Evolutionary conservation across 1,140 invertebrate species (phyloP).

Genomic region (Musca vetustissima): DNA sequence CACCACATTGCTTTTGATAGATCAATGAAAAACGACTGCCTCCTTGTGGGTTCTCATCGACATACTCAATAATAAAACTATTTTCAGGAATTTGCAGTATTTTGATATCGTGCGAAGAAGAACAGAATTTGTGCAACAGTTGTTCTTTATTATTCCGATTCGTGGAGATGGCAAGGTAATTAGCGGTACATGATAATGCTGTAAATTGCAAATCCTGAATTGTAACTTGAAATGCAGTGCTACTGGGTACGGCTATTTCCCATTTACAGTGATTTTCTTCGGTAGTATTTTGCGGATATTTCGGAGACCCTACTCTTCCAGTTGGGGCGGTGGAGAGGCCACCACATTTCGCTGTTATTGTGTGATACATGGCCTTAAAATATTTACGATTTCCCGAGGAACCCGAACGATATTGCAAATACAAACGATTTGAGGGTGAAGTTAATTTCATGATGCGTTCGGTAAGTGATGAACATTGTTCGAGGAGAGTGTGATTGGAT

Average conservation of each 20-base stretch:
- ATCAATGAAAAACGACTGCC: slow-evolving; percentile 33
- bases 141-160: background rate
- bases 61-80: slow-evolving; percentile 30
- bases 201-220: slow-evolving; percentile 37
- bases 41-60: slow-evolving; percentile 25
- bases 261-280: slow-evolving; percentile 74
- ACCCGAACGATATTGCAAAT: slow-evolving; percentile 70
- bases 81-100: slow-evolving; percentile 16
- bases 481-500: slow-evolving; percentile 24
- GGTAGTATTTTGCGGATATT: slow-evolving; percentile 75
- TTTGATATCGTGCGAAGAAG: too few species aligned
- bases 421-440: slow-evolving; percentile 74
- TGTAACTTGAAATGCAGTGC: slow-evolving; percentile 30
- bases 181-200: slow-evolving; percentile 25
- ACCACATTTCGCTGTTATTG: slow-evolving; percentile 64
- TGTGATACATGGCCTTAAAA: slow-evolving; percentile 59
- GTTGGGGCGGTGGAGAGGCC: slow-evolving; percentile 63
- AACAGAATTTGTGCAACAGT: slow-evolving; percentile 34
- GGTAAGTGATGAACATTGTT: slow-evolving; percentile 35
- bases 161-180: slow-evolving; percentile 32
- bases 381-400: slow-evolving; percentile 64
- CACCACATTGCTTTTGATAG: slow-evolving; percentile 35
- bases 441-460: slow-evolving; percentile 51
- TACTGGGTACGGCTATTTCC: slow-evolving; percentile 65
- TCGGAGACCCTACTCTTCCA: slow-evolving; percentile 77